These are phyloP conservation scores for Enteromius radiatus DNA, from an alignment of 2,797 vertebrate species.

Conservation along the genomic window DNA sequence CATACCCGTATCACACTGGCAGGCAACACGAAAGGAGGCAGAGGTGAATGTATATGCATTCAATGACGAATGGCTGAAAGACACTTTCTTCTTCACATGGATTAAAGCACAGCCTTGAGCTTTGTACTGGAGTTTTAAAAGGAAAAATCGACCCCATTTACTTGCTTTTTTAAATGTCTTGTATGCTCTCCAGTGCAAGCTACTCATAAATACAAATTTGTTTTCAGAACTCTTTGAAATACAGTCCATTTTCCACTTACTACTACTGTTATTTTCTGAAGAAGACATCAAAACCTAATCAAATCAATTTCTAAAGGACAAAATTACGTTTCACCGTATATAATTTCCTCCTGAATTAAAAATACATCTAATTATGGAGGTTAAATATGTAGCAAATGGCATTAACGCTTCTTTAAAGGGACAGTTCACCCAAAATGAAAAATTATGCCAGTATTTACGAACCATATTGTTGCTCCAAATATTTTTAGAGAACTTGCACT, in stretches of 20 bases:
- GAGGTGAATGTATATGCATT: conserved; percentile 32
- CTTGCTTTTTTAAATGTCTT: neutral
- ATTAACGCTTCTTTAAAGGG: neutral
- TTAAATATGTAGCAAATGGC: neutral
- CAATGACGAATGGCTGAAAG: conserved; percentile 27
- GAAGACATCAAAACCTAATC: neutral
- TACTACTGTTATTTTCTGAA: neutral
- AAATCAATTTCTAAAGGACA: neutral
- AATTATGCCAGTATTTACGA: neutral
- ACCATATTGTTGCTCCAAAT: neutral
- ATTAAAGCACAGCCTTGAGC: neutral
- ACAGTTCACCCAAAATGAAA: neutral
- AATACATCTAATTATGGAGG: neutral
- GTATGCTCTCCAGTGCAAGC: neutral
- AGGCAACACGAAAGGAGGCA: conserved; percentile 29
- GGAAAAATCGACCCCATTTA: neutral
- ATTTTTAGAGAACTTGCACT: neutral
- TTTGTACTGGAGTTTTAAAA: neutral
- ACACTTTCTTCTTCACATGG: neutral
- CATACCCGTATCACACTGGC: conserved; percentile 10
- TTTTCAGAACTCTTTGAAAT: neutral
- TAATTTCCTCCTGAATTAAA: neutral
- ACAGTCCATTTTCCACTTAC: neutral
- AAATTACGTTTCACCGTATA: neutral
- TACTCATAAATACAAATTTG: too few species aligned